A percentile compares a stretch with the other conserved stretches of the same genome.
These are phyloP conservation scores for Phylloscopus whistleri DNA, from an alignment of 2,113 vertebrate genomes.

Conservation along the genomic window DNA sequence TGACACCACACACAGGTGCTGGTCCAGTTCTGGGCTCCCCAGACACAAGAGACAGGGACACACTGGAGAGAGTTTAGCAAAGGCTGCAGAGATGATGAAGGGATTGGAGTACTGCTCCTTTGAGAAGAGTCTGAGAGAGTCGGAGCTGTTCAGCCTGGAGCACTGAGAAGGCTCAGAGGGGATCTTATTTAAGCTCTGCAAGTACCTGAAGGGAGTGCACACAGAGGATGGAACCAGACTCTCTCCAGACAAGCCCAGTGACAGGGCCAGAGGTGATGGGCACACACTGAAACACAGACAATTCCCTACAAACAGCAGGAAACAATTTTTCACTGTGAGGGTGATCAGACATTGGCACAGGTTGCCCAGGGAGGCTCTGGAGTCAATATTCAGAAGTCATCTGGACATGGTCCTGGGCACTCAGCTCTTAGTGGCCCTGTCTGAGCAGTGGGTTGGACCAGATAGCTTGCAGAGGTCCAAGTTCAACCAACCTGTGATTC, in stretches of 20 bases:
- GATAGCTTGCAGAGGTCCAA: background rate
- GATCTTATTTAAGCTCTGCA: background rate
- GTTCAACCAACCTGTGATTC: background rate
- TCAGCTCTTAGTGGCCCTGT: background rate
- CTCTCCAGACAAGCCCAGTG: background rate
- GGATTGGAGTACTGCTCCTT: background rate
- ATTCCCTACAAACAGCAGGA: background rate
- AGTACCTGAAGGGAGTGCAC: background rate
- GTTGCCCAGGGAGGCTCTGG: background rate
- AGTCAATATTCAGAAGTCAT: background rate
- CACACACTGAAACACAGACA: background rate
- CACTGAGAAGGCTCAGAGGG: fast-evolving
- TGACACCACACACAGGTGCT: fast-evolving
- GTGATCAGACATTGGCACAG: background rate
- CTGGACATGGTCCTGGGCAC: background rate
- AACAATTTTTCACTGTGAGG: background rate
- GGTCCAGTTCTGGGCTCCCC: background rate
- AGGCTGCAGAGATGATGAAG: background rate
- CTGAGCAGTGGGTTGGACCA: background rate
- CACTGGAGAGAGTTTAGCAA: background rate
- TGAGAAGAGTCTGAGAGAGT: background rate
- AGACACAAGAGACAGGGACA: background rate
- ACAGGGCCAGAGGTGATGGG: background rate
- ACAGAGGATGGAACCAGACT: background rate
- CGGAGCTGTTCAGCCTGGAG: background rate